phyloP scores from a whole-genome alignment of 2,888 invertebrate genomes.

The Drosophila flavopinicola region DNA sequence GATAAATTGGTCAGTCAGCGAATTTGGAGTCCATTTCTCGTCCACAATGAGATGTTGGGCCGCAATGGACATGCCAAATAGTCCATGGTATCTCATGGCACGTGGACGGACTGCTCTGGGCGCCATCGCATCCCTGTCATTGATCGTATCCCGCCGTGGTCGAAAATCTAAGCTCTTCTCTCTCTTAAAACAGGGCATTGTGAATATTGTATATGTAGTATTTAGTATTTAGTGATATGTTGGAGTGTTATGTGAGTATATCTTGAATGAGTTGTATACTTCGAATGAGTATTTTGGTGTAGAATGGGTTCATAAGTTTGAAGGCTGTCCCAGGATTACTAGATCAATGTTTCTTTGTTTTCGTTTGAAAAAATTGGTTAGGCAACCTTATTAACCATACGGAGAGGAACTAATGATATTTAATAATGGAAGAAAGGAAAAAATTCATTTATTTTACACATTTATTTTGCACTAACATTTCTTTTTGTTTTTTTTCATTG shows the following conservation, averaged over 20 bases:
- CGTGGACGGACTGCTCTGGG: constrained; percentile 79
- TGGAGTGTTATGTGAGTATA: background rate
- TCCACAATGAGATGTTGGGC: constrained; percentile 82
- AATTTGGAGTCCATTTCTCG: constrained; percentile 79
- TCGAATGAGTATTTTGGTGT: background rate
- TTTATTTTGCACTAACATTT: constrained; percentile 78
- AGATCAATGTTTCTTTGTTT: background rate
- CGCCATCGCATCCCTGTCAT: constrained; percentile 49
- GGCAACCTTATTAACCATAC: no score
- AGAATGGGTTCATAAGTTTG: background rate
- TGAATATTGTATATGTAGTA: constrained; percentile 2
- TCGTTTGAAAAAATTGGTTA: no score
- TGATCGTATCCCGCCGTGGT: constrained; percentile 37
- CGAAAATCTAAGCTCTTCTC: constrained; percentile 44
- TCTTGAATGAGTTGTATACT: constrained; percentile 5
- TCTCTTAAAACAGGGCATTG: constrained; percentile 60
- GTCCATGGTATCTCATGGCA: constrained; percentile 77
- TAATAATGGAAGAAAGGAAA: constrained; percentile 8
- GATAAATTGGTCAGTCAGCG: constrained; percentile 77
- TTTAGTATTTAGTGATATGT: constrained; percentile 10
- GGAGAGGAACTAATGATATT: background rate
- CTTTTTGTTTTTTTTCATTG: constrained; percentile 30
- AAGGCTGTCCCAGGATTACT: constrained; percentile 7
- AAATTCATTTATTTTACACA: constrained; percentile 64
- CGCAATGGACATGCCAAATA: constrained; percentile 79